Evolutionary conservation across 2,888 invertebrate species (phyloP).

Genomic region (Drosophila paramelanica): DNA sequence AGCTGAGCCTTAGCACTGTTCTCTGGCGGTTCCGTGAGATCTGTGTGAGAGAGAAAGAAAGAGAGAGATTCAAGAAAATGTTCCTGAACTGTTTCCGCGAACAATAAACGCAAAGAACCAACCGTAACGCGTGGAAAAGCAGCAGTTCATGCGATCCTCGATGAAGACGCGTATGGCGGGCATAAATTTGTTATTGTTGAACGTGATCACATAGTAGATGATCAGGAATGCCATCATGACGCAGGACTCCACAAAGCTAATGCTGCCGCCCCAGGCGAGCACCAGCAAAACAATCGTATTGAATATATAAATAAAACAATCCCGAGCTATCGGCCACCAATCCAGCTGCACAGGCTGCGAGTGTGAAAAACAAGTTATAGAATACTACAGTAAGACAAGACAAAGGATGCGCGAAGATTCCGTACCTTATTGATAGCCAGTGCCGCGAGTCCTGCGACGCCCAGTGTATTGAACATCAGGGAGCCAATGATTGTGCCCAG

Average conservation of each 20-base stretch:
- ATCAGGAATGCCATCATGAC: constrained; percentile 90
- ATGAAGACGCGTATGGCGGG: constrained; percentile 83
- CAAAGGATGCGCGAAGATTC: neutral
- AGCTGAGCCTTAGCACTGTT: constrained; percentile 84
- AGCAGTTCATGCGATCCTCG: constrained; percentile 84
- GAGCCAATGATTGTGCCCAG: constrained; percentile 95
- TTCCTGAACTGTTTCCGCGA: neutral
- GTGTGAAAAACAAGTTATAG: neutral
- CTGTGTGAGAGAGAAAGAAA: constrained; percentile 63
- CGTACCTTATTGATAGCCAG: constrained; percentile 89
- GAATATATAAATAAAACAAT: constrained; percentile 91
- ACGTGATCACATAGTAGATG: constrained; percentile 90
- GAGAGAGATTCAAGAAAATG: neutral
- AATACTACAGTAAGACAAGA: neutral
- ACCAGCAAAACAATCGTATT: constrained; percentile 89
- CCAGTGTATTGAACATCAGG: constrained; percentile 94
- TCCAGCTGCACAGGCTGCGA: constrained; percentile 91
- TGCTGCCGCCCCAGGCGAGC: constrained; percentile 91
- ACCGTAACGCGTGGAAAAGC: constrained; percentile 84
- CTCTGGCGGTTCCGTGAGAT: constrained; percentile 84
- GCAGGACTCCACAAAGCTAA: constrained; percentile 92
- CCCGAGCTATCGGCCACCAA: constrained; percentile 92
- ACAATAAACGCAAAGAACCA: constrained; percentile 9
- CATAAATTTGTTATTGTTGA: constrained; percentile 88
- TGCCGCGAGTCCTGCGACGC: constrained; percentile 92